These are phyloP conservation scores for Burhinus bistriatus DNA, from an alignment of 2,113 vertebrate species.

Conservation along the genomic window DNA sequence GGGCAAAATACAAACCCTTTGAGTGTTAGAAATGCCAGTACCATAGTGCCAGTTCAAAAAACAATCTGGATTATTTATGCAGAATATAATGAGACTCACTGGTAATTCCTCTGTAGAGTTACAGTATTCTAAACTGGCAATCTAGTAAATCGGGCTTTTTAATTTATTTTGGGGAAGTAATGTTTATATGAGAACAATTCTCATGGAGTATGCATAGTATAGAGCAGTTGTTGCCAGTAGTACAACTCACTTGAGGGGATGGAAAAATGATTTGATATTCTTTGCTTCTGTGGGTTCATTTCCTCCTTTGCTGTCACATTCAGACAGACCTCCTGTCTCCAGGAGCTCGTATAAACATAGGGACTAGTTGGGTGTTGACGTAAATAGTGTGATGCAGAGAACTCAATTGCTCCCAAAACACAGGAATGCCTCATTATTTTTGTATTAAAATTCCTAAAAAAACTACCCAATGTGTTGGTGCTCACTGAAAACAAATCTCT, in stretches of 20 bases:
- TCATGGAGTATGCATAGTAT: neutral
- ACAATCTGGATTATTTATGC: neutral
- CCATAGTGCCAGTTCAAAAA: neutral
- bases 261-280: neutral
- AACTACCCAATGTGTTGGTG: neutral
- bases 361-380: neutral
- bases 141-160: neutral
- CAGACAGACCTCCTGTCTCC: neutral
- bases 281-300: neutral
- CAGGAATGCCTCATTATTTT: neutral
- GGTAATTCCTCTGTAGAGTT: neutral
- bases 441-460: neutral
- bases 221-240: neutral
- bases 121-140: neutral
- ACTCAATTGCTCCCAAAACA: neutral
- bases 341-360: neutral
- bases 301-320: neutral
- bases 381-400: neutral
- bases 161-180: neutral
- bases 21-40: neutral
- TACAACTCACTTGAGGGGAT: neutral
- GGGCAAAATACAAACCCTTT: neutral
- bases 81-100: neutral
- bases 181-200: neutral
- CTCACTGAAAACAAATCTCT: neutral